A percentile compares a stretch with the other conserved stretches of the same genome.
Conservation (phyloP, 2,113 vertebrate species). For the Pomatostomus ruficeps region DNA sequence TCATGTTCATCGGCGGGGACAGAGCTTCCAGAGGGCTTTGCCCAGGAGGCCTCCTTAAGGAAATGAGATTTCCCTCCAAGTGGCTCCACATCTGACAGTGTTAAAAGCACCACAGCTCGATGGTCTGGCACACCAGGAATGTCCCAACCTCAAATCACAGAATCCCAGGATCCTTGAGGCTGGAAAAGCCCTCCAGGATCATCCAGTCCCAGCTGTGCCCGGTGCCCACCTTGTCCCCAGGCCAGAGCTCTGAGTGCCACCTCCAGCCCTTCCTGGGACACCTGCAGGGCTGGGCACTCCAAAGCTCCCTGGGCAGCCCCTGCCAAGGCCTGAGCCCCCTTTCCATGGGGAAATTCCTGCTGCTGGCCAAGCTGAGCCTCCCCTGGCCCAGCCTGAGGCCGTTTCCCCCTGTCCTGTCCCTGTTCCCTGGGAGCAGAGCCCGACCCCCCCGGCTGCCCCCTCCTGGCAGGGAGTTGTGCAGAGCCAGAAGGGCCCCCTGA, state of each 20-base stretch:
- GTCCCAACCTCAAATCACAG: neutral
- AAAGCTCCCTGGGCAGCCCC: neutral
- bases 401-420: neutral
- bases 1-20: neutral
- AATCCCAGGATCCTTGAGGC: neutral
- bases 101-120: neutral
- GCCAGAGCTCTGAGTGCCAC: neutral
- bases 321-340: neutral
- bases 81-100: rapidly evolving
- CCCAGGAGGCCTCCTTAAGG: neutral
- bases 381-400: neutral
- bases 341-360: neutral
- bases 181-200: neutral
- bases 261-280: neutral
- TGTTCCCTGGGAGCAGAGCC: neutral
- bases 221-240: neutral
- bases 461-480: neutral
- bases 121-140: neutral
- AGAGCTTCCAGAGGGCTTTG: neutral
- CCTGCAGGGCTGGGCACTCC: neutral
- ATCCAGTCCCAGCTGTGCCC: neutral
- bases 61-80: neutral
- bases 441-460: neutral
- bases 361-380: neutral
- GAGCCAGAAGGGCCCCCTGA: neutral